Evolutionary conservation across 1,140 invertebrate species (phyloP).

Genomic region (Cydia fagiglandana): DNA sequence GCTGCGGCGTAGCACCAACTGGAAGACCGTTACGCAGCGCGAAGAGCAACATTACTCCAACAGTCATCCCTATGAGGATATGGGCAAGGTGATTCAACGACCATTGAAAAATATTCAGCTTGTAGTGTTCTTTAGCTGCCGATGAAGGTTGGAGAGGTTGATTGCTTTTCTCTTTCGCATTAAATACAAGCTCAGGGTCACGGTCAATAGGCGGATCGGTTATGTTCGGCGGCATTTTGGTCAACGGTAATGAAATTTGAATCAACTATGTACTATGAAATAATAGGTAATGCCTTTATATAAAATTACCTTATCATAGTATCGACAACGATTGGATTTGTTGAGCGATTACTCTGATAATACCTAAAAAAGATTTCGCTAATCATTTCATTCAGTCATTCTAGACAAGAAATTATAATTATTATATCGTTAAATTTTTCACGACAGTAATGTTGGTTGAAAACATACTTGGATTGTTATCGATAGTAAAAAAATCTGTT

Average conservation of each 20-base stretch:
- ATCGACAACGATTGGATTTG: background rate
- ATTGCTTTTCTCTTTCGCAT: slow-evolving; percentile 2
- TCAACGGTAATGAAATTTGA: background rate
- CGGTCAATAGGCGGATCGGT: slow-evolving; percentile 37
- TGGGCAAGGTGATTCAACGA: slow-evolving; percentile 51
- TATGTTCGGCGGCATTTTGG: slow-evolving; percentile 46
- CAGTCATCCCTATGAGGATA: slow-evolving; percentile 51
- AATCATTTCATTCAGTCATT: background rate
- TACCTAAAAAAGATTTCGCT: background rate
- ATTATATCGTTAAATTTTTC: too few species aligned
- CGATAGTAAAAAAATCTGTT: too few species aligned
- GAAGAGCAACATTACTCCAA: slow-evolving; percentile 46
- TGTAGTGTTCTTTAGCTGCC: slow-evolving; percentile 44
- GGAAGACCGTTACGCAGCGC: slow-evolving; percentile 46
- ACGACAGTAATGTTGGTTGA: too few species aligned
- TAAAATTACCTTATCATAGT: background rate
- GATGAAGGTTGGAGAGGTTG: background rate
- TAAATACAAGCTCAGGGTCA: slow-evolving; percentile 35
- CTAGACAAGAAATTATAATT: too few species aligned
- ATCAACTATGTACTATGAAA: background rate
- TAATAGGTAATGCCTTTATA: background rate
- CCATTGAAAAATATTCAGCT: slow-evolving; percentile 48
- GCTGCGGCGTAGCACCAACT: slow-evolving; percentile 40
- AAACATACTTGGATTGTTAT: too few species aligned
- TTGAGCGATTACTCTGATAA: background rate